Evolutionary conservation across 2,113 vertebrate genomes (phyloP).

Genomic region (Dasyurus viverrinus): DNA sequence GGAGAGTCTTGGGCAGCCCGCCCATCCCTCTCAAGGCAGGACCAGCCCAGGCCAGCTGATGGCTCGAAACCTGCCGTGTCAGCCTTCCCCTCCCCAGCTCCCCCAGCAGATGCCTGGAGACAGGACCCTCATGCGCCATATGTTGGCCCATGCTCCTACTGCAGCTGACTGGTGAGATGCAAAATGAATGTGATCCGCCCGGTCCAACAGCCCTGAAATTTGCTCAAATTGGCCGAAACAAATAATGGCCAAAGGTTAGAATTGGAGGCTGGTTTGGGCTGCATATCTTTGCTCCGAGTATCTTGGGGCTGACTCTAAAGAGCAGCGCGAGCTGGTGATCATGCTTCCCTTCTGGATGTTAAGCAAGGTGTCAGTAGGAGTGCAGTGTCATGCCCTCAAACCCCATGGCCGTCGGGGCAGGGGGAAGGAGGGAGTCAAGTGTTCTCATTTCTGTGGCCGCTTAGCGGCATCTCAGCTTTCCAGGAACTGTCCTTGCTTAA

Average conservation of each 20-base stretch:
- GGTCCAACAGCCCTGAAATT: conserved; percentile 62
- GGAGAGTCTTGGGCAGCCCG: not conserved
- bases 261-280: not conserved
- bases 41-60: not conserved
- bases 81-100: conserved; percentile 28
- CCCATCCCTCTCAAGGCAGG: not conserved
- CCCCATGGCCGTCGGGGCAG: not conserved
- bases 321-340: not conserved
- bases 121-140: conserved; percentile 25
- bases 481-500: not conserved
- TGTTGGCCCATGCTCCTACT: conserved; percentile 44
- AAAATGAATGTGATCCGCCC: conserved; percentile 56
- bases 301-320: conserved; percentile 20
- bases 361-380: not conserved
- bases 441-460: not conserved
- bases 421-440: not conserved
- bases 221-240: conserved; percentile 51
- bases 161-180: not conserved
- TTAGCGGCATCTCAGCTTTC: not conserved
- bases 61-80: conserved; percentile 40
- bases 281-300: not conserved
- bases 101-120: not conserved
- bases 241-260: not conserved
- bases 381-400: not conserved
- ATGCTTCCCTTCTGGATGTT: not conserved